These are phyloP conservation scores for Linnaemya vulpina DNA, from an alignment of 2,888 invertebrate species.

Conservation along the genomic window DNA sequence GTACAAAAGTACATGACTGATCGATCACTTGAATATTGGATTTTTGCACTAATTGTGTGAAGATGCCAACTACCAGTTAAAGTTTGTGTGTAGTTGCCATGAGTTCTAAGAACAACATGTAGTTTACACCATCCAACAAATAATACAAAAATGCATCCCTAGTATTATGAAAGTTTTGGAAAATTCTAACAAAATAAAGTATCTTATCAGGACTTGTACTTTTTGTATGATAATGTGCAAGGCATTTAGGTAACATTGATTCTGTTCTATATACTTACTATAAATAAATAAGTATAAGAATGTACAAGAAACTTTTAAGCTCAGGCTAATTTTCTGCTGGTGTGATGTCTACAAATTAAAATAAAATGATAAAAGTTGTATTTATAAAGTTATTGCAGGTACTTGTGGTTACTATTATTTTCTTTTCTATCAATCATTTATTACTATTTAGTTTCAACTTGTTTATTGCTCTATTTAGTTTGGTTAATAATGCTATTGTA, in stretches of 20 bases:
- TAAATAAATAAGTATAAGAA: constrained; percentile 6
- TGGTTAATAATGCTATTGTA: constrained; percentile 63
- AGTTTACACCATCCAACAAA: too few relatives aligned
- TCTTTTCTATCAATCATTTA: constrained; percentile 25
- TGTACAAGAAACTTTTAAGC: constrained; percentile 36
- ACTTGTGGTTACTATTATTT: constrained; percentile 82
- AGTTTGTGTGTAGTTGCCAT: too few relatives aligned
- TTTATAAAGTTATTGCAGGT: constrained; percentile 80
- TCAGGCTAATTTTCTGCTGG: constrained; percentile 55
- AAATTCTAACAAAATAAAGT: too few relatives aligned
- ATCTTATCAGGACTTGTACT: too few relatives aligned
- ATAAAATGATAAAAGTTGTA: constrained; percentile 74
- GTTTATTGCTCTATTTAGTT: constrained; percentile 41
- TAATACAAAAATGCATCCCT: too few relatives aligned
- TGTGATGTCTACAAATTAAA: constrained; percentile 56
- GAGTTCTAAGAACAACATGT: too few relatives aligned
- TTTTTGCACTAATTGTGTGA: too few relatives aligned
- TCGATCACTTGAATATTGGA: too few relatives aligned
- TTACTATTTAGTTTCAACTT: constrained; percentile 66
- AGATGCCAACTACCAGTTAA: too few relatives aligned
- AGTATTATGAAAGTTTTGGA: too few relatives aligned
- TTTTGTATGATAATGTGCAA: neutral
- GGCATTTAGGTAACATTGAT: constrained; percentile 1
- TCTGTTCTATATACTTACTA: neutral
- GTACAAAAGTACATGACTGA: too few relatives aligned